Evolutionary conservation across 2,113 vertebrate species (phyloP).

Genomic region (Pelodiscus sinensis): DNA sequence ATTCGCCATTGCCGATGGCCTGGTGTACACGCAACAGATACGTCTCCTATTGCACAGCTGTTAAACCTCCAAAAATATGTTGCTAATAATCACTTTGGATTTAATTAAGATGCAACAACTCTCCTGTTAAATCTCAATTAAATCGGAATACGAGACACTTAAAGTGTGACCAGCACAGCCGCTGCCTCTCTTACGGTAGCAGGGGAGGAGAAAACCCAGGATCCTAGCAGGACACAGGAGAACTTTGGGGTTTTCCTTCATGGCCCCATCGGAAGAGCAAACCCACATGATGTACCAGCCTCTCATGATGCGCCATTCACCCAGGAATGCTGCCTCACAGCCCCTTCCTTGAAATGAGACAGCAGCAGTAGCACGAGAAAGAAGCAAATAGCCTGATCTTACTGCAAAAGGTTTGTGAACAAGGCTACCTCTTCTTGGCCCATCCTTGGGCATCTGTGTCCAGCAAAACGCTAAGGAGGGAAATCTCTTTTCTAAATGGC

Average conservation of each 20-base stretch:
- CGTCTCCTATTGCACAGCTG: constrained; percentile 29
- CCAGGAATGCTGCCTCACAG: not conserved
- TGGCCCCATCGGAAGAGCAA: not conserved
- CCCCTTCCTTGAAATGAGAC: not conserved
- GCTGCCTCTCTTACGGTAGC: not conserved
- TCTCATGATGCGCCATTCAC: not conserved
- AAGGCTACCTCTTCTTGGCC: not conserved
- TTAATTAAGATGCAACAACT: constrained; percentile 61
- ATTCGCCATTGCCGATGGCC: not conserved
- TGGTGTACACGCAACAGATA: not conserved
- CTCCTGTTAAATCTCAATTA: constrained; percentile 53
- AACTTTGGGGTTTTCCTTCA: not conserved
- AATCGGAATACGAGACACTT: constrained; percentile 16
- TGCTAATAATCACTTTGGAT: constrained; percentile 59
- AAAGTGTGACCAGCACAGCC: not conserved
- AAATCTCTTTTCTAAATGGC: not conserved
- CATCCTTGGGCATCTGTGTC: not conserved
- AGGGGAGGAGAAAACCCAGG: not conserved
- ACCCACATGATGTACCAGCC: not conserved
- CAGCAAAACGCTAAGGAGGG: not conserved
- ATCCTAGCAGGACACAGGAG: not conserved
- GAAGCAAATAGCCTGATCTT: not conserved
- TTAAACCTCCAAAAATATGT: constrained; percentile 36
- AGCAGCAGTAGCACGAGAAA: not conserved
- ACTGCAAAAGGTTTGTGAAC: not conserved